A percentile compares a stretch with the other conserved stretches of the same genome.
phyloP scores from a whole-genome alignment of 2,888 invertebrate genomes.

The Cylindroiulus punctatus region DNA sequence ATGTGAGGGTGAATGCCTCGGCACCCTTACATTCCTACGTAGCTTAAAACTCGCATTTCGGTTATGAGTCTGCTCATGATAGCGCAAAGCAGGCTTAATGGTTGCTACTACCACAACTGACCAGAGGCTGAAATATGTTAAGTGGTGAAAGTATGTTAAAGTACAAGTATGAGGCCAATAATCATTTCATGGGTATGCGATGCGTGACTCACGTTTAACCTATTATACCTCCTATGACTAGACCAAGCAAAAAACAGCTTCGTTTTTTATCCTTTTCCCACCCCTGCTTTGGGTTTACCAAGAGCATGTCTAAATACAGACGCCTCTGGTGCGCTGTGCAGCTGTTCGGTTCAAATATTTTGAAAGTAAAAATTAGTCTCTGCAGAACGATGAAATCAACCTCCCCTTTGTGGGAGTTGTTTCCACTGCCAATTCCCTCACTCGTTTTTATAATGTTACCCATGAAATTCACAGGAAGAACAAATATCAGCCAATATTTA shows the following conservation, averaged over 20 bases:
- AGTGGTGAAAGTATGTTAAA: constrained; percentile 39
- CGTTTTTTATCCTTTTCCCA: constrained; percentile 30
- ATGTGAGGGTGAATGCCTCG: constrained; percentile 33
- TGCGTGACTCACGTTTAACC: constrained; percentile 47
- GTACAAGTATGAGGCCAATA: constrained; percentile 11
- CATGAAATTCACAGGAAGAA: too few relatives aligned
- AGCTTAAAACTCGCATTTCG: not conserved
- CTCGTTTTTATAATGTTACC: not conserved
- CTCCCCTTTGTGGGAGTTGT: constrained; percentile 3
- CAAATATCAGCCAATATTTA: too few relatives aligned
- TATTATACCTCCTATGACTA: constrained; percentile 44
- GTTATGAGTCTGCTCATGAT: not conserved
- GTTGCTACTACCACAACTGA: constrained; percentile 33
- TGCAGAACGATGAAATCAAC: not conserved
- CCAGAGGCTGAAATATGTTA: constrained; percentile 43
- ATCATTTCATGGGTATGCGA: constrained; percentile 36
- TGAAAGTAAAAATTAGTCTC: constrained; percentile 29
- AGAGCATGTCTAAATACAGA: constrained; percentile 27
- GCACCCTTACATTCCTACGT: constrained; percentile 20
- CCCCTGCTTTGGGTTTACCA: constrained; percentile 16
- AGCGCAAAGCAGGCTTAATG: not conserved
- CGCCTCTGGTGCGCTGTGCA: constrained; percentile 5
- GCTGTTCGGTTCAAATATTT: constrained; percentile 43
- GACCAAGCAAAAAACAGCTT: not conserved
- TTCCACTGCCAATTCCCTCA: not conserved